Evolutionary conservation across 2,797 vertebrate genomes (phyloP).

Genomic region (Melanotaenia maccullochi): DNA sequence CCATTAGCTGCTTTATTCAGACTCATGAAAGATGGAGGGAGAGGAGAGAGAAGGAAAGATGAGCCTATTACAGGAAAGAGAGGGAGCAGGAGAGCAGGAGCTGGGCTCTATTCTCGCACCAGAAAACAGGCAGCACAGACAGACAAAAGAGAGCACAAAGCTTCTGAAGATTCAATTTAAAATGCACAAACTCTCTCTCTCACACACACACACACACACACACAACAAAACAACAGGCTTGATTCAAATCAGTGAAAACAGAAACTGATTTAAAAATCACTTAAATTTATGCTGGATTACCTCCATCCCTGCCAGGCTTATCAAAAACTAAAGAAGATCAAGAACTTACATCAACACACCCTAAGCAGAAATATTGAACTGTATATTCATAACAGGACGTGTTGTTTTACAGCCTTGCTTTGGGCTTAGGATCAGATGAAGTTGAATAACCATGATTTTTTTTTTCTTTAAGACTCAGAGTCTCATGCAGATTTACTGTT

Average conservation of each 20-base stretch:
- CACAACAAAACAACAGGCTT: slow-evolving; percentile 11
- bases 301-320: background rate
- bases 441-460: slow-evolving; percentile 3
- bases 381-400: background rate
- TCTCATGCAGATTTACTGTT: slow-evolving; percentile 8
- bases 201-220: background rate
- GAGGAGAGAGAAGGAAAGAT: slow-evolving; percentile 48
- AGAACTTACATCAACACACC: slow-evolving; percentile 2
- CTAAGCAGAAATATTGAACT: background rate
- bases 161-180: slow-evolving; percentile 49
- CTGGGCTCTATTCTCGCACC: slow-evolving; percentile 50
- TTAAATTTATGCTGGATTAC: slow-evolving; percentile 5
- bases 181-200: slow-evolving; percentile 5
- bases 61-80: slow-evolving; percentile 67
- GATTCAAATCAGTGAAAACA: slow-evolving; percentile 28
- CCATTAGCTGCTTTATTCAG: slow-evolving; percentile 78
- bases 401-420: background rate
- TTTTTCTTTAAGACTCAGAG: background rate
- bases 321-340: slow-evolving; percentile 7
- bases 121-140: slow-evolving; percentile 26
- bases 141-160: slow-evolving; percentile 36
- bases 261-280: slow-evolving; percentile 36
- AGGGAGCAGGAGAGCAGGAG: slow-evolving; percentile 26
- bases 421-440: slow-evolving; percentile 4
- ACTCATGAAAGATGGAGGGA: slow-evolving; percentile 62